A percentile compares a stretch with the other conserved stretches of the same genome.
phyloP scores from a whole-genome alignment of 2,113 vertebrate genomes.

The Galbula dea region DNA sequence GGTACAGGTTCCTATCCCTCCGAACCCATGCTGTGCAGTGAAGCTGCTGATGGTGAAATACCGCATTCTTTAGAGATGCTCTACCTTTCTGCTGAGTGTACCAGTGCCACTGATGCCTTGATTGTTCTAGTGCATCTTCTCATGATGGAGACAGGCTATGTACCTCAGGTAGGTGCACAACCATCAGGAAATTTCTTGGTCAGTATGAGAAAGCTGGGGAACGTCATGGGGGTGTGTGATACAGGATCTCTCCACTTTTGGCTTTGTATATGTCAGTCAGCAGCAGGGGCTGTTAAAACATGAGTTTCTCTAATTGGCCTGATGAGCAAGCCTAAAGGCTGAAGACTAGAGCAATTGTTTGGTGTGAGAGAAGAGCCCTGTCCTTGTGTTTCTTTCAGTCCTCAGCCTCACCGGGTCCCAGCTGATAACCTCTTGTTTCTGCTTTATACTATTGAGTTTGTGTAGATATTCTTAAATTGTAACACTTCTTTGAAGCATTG shows the following conservation, averaged over 20 bases:
- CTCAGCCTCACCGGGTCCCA: neutral
- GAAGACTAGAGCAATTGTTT: neutral
- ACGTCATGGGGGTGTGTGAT: neutral
- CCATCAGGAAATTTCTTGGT: neutral
- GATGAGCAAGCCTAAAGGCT: neutral
- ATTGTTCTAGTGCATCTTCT: slow-evolving; percentile 83
- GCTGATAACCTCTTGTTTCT: neutral
- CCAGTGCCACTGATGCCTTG: slow-evolving; percentile 78
- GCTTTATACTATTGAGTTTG: neutral
- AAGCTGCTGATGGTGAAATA: slow-evolving; percentile 81
- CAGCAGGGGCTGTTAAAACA: neutral
- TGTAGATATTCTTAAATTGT: neutral
- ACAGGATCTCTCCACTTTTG: neutral
- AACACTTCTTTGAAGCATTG: neutral
- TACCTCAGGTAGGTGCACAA: slow-evolving; percentile 77
- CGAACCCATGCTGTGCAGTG: slow-evolving; percentile 91
- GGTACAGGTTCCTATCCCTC: slow-evolving; percentile 50
- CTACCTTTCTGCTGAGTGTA: slow-evolving; percentile 74
- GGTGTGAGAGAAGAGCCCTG: neutral
- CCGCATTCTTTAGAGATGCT: slow-evolving; percentile 88
- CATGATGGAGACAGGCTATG: slow-evolving; percentile 92
- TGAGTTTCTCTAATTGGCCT: neutral
- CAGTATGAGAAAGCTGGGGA: neutral
- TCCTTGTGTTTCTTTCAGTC: neutral
- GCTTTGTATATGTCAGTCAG: neutral